These are phyloP conservation scores for Zootermopsis nevadensis DNA, from an alignment of 2,888 invertebrate genomes.

Conservation along the genomic window DNA sequence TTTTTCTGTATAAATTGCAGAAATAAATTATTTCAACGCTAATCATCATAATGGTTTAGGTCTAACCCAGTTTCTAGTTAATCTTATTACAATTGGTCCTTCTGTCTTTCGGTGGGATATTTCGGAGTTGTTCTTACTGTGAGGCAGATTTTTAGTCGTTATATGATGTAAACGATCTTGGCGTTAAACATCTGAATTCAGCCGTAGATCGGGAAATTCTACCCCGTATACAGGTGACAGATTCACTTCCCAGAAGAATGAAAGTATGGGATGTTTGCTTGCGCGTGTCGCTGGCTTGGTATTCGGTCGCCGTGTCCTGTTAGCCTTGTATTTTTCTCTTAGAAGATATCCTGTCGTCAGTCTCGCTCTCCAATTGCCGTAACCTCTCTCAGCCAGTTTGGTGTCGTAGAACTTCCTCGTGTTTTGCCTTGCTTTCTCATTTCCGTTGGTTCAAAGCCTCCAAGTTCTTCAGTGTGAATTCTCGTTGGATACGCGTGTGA, in stretches of 20 bases:
- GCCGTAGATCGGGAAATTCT: too few relatives aligned
- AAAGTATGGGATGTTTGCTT: not conserved
- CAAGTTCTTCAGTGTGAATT: not conserved
- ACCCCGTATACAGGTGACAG: not conserved
- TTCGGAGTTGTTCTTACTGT: too few relatives aligned
- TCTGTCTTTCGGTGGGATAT: too few relatives aligned
- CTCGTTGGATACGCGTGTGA: not conserved
- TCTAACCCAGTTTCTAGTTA: too few relatives aligned
- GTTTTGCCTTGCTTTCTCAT: not conserved
- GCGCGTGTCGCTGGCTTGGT: not conserved
- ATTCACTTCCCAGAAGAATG: not conserved
- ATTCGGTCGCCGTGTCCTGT: slow-evolving; percentile 22
- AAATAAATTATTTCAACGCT: too few relatives aligned
- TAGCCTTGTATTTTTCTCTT: slow-evolving; percentile 10
- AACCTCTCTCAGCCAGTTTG: slow-evolving; percentile 5
- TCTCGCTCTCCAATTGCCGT: not conserved
- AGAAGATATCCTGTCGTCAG: not conserved
- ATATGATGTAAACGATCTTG: too few relatives aligned
- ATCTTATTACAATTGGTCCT: too few relatives aligned
- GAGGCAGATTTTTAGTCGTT: too few relatives aligned
- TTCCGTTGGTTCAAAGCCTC: not conserved
- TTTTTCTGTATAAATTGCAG: too few relatives aligned
- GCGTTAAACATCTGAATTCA: too few relatives aligned
- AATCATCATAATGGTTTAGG: too few relatives aligned
- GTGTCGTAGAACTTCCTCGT: not conserved